Percentiles rank a stretch among this genome's conserved stretches.
phyloP scores from a whole-genome alignment of 2,888 invertebrate genomes.

The Abscondita cerata region DNA sequence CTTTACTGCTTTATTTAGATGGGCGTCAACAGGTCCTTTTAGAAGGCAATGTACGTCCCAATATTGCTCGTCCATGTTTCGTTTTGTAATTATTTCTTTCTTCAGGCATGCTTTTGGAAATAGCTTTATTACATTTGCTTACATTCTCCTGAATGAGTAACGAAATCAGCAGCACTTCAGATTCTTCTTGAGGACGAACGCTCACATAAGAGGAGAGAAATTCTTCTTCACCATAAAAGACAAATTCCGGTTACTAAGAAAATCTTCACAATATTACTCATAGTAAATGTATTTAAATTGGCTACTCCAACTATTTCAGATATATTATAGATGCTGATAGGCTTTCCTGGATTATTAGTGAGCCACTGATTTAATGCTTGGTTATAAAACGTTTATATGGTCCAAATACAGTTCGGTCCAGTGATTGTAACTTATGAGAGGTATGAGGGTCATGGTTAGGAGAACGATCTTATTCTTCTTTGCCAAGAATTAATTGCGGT shows the following conservation, averaged over 20 bases:
- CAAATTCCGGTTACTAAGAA: background rate
- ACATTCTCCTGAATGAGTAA: too few species aligned
- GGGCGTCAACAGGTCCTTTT: too few species aligned
- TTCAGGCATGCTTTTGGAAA: too few species aligned
- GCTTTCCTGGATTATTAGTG: too few species aligned
- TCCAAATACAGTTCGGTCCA: background rate
- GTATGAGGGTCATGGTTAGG: background rate
- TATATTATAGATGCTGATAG: slow-evolving; percentile 3
- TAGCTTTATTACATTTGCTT: too few species aligned
- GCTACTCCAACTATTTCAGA: slow-evolving; percentile 5
- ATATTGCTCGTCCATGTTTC: too few species aligned
- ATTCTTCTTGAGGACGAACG: background rate
- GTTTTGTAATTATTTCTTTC: too few species aligned
- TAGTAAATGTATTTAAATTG: background rate
- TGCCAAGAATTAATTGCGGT: background rate
- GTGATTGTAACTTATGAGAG: background rate
- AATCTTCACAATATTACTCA: too few species aligned
- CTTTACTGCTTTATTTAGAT: too few species aligned
- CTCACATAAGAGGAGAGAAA: slow-evolving; percentile 6
- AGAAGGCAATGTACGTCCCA: too few species aligned
- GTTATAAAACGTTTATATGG: slow-evolving; percentile 7
- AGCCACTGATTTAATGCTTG: background rate
- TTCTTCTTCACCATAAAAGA: background rate
- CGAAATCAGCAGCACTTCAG: too few species aligned
- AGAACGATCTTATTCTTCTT: background rate